Evolutionary conservation across 1,140 invertebrate species (phyloP).

Genomic region (Vanessa atalanta): DNA sequence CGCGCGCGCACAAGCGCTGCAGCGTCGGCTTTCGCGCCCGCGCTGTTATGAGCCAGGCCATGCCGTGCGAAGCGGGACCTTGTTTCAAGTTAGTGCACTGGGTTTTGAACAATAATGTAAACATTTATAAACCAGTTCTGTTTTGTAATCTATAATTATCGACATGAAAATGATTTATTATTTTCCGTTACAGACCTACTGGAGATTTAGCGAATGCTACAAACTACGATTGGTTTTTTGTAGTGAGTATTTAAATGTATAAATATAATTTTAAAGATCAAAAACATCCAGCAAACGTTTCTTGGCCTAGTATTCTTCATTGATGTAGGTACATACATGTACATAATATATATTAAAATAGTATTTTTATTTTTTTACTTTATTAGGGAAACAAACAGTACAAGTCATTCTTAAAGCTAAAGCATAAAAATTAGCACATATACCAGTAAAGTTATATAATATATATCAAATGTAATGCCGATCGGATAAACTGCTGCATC

Average conservation of each 20-base stretch:
- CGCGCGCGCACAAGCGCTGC: constrained; percentile 74
- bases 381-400: too few species aligned
- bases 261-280: not conserved
- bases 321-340: too few species aligned
- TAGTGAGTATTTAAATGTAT: constrained; percentile 50
- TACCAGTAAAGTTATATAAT: too few species aligned
- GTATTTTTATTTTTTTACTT: too few species aligned
- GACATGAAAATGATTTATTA: too few species aligned
- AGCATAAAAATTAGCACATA: too few species aligned
- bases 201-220: constrained; percentile 50
- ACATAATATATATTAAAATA: too few species aligned
- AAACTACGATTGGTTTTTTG: constrained; percentile 71
- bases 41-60: constrained; percentile 70
- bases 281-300: too few species aligned
- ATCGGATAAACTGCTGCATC: too few species aligned
- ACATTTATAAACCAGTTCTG: not conserved
- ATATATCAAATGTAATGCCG: too few species aligned
- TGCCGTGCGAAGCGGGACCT: constrained; percentile 68
- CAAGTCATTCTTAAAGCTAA: too few species aligned
- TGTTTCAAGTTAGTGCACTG: constrained; percentile 52
- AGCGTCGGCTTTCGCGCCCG: constrained; percentile 64
- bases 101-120: not conserved
- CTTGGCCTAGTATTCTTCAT: too few species aligned
- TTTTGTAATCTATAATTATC: not conserved
- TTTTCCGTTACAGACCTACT: constrained; percentile 50